These are phyloP conservation scores for Pocillopora meandrina DNA, from an alignment of 92 coral and sea anemone species.

Conservation along the genomic window DNA sequence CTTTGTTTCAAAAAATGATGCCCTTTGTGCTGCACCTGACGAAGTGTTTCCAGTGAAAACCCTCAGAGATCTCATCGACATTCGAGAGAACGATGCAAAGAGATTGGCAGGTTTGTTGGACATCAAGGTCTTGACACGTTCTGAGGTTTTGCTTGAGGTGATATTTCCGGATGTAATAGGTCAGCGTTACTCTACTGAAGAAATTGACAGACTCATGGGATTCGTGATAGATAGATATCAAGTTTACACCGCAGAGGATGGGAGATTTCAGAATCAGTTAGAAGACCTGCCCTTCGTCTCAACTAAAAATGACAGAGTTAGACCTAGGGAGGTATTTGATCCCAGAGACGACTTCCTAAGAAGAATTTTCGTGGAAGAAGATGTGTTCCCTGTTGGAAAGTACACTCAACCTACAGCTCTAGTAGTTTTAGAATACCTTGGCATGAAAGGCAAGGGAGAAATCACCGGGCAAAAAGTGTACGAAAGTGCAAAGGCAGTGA, in stretches of 20 bases:
- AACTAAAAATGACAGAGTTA: constrained; percentile 30
- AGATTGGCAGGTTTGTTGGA: constrained; percentile 55
- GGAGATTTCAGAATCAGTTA: constrained; percentile 25
- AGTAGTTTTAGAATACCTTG: constrained; percentile 43
- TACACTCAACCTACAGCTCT: constrained; percentile 35
- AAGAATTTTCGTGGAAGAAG: constrained; percentile 53
- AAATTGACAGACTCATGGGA: constrained; percentile 55
- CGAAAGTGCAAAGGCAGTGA: constrained; percentile 21
- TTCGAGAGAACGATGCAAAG: constrained; percentile 40
- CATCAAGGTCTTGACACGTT: constrained; percentile 23
- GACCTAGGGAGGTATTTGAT: constrained; percentile 61
- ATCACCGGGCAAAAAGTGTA: constrained; percentile 38
- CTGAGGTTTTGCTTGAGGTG: constrained; percentile 32
- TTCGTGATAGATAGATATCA: constrained; percentile 47
- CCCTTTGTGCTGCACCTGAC: constrained; percentile 51
- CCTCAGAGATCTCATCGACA: constrained; percentile 48
- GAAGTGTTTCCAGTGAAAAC: constrained; percentile 40
- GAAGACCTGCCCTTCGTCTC: constrained; percentile 58
- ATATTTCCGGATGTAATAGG: constrained; percentile 47
- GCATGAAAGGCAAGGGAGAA: constrained; percentile 45
- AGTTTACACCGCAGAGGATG: constrained; percentile 17
- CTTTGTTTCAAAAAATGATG: constrained; percentile 52
- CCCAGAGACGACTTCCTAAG: constrained; percentile 40
- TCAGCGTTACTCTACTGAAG: constrained; percentile 43
- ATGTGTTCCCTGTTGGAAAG: constrained; percentile 55